These are phyloP conservation scores for Teleogryllus oceanicus DNA, from an alignment of 2,888 invertebrate species.

Conservation along the genomic window DNA sequence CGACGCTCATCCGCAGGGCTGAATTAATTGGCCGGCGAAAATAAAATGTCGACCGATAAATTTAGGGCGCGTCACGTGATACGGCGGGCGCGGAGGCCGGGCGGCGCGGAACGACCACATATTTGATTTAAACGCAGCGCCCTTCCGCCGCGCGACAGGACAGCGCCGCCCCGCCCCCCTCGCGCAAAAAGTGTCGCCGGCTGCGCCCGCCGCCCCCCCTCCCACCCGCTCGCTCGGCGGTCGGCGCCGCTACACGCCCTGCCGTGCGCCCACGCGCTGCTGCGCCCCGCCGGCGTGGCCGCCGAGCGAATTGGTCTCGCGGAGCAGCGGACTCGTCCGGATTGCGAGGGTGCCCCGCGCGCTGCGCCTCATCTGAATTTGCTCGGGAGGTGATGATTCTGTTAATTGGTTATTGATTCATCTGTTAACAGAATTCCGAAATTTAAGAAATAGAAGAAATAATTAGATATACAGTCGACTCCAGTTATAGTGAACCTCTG, in stretches of 20 bases:
- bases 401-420: no score
- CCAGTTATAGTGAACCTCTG: no score
- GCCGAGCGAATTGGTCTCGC: neutral
- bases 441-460: no score
- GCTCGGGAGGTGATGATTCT: no score
- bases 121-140: conserved; percentile 9
- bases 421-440: no score
- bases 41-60: conserved; percentile 34
- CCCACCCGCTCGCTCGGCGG: neutral
- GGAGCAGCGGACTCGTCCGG: no score
- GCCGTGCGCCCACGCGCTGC: neutral
- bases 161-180: neutral
- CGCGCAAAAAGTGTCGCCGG: neutral
- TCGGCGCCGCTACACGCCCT: neutral
- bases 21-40: conserved; percentile 35
- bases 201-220: neutral
- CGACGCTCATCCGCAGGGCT: conserved; percentile 27
- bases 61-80: conserved; percentile 31
- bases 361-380: no score
- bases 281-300: neutral
- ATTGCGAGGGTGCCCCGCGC: no score
- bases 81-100: conserved; percentile 25
- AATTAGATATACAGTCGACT: no score
- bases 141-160: neutral
- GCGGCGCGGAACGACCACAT: neutral